Conservation (phyloP, 30 jellyfish, hydroid and myxozoan species). For the Pseudorhiza aurosa region DNA sequence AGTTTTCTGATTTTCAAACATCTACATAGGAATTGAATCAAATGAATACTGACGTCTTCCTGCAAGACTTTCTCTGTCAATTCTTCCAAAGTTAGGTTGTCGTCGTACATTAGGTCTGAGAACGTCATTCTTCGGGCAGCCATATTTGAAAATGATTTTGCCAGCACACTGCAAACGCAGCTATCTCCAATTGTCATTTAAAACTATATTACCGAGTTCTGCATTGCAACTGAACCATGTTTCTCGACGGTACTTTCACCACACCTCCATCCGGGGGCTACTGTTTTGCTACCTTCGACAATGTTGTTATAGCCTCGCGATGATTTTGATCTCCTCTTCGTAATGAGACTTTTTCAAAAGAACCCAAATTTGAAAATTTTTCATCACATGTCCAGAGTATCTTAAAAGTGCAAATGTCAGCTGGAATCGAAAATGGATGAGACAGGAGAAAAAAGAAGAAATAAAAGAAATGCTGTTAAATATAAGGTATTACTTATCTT, state of each 20-base stretch:
- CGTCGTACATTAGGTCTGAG: constrained; percentile 3
- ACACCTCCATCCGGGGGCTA: too few species aligned
- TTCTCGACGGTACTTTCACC: too few species aligned
- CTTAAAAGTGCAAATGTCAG: not conserved
- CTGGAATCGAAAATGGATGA: not conserved
- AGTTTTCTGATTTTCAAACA: too few species aligned
- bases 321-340: not conserved
- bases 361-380: not conserved
- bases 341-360: not conserved
- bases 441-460: not conserved
- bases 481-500: not conserved
- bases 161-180: too few species aligned
- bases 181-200: too few species aligned
- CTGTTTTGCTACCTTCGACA: too few species aligned
- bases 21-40: too few species aligned
- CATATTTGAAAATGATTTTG: too few species aligned
- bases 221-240: too few species aligned
- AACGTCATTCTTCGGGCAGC: constrained; percentile 25
- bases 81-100: constrained; percentile 11
- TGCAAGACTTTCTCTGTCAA: constrained; percentile 1
- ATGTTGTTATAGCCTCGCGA: not conserved
- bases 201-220: too few species aligned
- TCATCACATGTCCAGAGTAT: not conserved
- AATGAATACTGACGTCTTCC: constrained; percentile 23
- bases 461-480: not conserved